Base-by-base conservation (phyloP, 2,797 vertebrate genomes). In the Sebastes kiyomatsui region DNA sequence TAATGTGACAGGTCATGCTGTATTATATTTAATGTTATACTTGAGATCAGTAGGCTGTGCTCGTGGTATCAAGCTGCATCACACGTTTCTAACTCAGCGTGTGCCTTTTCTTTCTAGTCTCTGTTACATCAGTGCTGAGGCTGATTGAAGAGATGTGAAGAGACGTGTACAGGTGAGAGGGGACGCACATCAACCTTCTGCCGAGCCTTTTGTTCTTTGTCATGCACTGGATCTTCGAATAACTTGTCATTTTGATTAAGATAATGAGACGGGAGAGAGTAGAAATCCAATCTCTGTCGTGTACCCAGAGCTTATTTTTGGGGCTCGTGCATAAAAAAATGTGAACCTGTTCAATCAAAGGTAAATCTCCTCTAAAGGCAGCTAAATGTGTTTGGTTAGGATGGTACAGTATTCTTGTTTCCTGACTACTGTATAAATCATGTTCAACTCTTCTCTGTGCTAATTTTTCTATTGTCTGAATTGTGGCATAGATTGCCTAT, bases 111-210 rank as follows among this genome's bases (percentile, higher is more conserved):
- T 74, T 58, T 28, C 13, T 27, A 1, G 72, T 49, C 56, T 79
- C n/a, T 60, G 67, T 56, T 46, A 49, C 32, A 65, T 66, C 49
- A 35, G 52, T 38, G 23, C 60, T 62, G 27, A 72, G 80, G 75
- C 42, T 55, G 46, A 20, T 20, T 20, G 42, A 69, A 62, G 69
- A 77, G 71, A 71, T 71, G 65, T 61, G 60, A 84, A 49, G 69
- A 83, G 72, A 83, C 14, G 8, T 25, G 61, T n/a, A n/a, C 59
- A 65, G 80, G 75, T 76, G 49, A 82, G 80, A 87, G 27, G 25
- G 30, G 23, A 73, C 25, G 20, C n/a, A 42, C 8, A 7, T 61
- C 59, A 33, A 58, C 56, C 64, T 54, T 23, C 72, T 58, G 72
- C 25, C 16, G 7, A 56, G 30, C n/a, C 28, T 49, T 64, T 58